Conservation (phyloP, 30 jellyfish, hydroid and myxozoan genomes). For the Phacellophora camtschatica region DNA sequence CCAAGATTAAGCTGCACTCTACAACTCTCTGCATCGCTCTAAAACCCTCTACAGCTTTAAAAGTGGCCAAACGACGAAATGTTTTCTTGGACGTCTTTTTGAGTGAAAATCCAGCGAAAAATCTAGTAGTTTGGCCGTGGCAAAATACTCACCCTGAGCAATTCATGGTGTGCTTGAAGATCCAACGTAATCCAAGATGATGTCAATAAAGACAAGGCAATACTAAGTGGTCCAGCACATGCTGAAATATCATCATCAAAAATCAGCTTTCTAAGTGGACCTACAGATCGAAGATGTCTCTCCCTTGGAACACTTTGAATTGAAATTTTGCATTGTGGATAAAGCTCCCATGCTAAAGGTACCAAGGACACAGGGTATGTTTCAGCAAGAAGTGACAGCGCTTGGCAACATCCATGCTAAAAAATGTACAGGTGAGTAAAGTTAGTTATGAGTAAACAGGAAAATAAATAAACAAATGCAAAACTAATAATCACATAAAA, state of each 20-base stretch:
- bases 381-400: constrained; percentile 77
- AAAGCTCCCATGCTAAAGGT: constrained; percentile 93
- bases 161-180: constrained; percentile 92
- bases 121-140: too few species aligned
- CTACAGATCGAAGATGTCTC: constrained; percentile 40
- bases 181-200: constrained; percentile 92
- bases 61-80: too few species aligned
- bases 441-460: background rate
- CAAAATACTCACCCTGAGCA: constrained; percentile 79
- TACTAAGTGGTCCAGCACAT: constrained; percentile 69
- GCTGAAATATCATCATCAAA: constrained; percentile 47
- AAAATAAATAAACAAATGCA: background rate
- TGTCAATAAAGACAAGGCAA: constrained; percentile 57
- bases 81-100: too few species aligned
- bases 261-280: constrained; percentile 67
- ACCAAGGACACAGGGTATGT: constrained; percentile 74
- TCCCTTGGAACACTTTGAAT: constrained; percentile 26
- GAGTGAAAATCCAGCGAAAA: too few species aligned
- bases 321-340: constrained; percentile 68
- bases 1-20: too few species aligned
- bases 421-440: background rate
- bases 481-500: background rate
- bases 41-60: too few species aligned
- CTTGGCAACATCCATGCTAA: constrained; percentile 93
- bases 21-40: too few species aligned